A percentile compares a stretch with the other conserved stretches of the same genome.
Conservation (phyloP, 2,888 invertebrate genomes). For the Brachypalpus laphriformis region DNA sequence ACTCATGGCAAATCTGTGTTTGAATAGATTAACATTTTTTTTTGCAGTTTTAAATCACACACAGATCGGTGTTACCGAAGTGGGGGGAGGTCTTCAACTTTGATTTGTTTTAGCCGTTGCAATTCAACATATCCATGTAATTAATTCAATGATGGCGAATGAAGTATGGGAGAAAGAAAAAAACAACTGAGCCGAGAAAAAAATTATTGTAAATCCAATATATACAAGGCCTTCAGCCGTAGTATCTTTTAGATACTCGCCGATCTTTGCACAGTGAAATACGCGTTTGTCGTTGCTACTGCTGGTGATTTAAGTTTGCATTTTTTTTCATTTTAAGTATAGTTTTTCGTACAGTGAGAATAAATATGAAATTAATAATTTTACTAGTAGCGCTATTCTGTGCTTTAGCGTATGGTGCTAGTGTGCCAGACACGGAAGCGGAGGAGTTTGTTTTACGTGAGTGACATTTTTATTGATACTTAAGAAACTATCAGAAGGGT, state of each 20-base stretch:
- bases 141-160: constrained; percentile 64
- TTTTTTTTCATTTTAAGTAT: constrained; percentile 9
- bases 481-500: not conserved
- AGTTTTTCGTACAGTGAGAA: constrained; percentile 3
- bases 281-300: constrained; percentile 25
- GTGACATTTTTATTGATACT: constrained; percentile 18
- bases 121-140: constrained; percentile 58
- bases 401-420: constrained; percentile 51
- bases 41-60: constrained; percentile 8
- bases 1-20: not conserved
- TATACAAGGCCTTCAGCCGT: constrained; percentile 60
- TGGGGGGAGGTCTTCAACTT: constrained; percentile 68
- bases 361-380: constrained; percentile 57
- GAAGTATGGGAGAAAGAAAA: not conserved
- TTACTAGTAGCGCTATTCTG: constrained; percentile 59
- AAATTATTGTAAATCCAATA: constrained; percentile 53
- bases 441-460: constrained; percentile 65
- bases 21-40: not conserved
- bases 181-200: constrained; percentile 28
- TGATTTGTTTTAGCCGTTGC: constrained; percentile 56
- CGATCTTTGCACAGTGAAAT: constrained; percentile 66
- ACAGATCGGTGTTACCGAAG: constrained; percentile 10
- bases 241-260: constrained; percentile 69
- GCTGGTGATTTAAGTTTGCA: not conserved
- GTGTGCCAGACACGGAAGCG: constrained; percentile 20